Evolutionary conservation across 2,888 invertebrate genomes (phyloP).

Genomic region (Melolontha melolontha): DNA sequence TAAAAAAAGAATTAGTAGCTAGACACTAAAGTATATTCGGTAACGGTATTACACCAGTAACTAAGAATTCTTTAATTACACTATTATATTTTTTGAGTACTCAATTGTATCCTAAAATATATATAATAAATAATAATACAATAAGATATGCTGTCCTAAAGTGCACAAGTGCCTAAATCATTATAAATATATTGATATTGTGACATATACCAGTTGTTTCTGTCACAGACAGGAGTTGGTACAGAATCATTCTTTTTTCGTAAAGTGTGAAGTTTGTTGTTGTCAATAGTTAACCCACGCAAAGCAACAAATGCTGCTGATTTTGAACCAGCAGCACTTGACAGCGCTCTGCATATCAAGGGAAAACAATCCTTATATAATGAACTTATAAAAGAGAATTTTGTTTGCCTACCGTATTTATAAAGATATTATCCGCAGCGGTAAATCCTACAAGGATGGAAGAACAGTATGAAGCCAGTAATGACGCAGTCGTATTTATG

Average conservation of each 20-base stretch:
- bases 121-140: too few species aligned
- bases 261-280: slow-evolving; percentile 1
- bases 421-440: slow-evolving; percentile 30
- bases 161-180: too few species aligned
- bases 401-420: slow-evolving; percentile 5
- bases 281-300: slow-evolving; percentile 6
- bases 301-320: background rate
- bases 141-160: too few species aligned
- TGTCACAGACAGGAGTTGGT: too few species aligned
- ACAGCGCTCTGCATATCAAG: background rate
- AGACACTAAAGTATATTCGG: too few species aligned
- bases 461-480: slow-evolving; percentile 25
- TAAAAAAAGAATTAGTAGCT: too few species aligned
- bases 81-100: too few species aligned
- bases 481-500: slow-evolving; percentile 36
- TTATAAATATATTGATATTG: too few species aligned
- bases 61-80: too few species aligned
- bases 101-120: too few species aligned
- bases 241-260: too few species aligned
- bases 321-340: slow-evolving; percentile 20
- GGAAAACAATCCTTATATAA: slow-evolving; percentile 13
- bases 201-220: too few species aligned
- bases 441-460: slow-evolving; percentile 29
- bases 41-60: background rate
- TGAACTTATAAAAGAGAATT: background rate